A percentile compares a stretch with the other conserved stretches of the same genome.
These are phyloP conservation scores for Nibea albiflora DNA, from an alignment of 2,113 vertebrate species.

Conservation along the genomic window DNA sequence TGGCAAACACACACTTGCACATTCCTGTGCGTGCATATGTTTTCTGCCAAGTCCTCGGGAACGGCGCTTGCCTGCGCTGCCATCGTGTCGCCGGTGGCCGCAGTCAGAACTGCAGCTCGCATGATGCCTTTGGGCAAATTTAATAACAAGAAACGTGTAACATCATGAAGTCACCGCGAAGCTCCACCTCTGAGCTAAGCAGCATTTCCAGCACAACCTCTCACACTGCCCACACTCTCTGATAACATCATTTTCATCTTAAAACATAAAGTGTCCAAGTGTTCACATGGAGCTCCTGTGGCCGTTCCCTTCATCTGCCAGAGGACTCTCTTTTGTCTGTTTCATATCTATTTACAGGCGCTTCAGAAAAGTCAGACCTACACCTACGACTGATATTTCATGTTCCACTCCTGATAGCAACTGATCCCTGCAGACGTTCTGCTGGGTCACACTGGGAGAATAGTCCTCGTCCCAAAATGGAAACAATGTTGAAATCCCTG, in stretches of 20 bases:
- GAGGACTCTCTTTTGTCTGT: conserved; percentile 20
- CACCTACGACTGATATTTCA: neutral
- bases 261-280: neutral
- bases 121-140: neutral
- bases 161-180: neutral
- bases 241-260: conserved; percentile 12
- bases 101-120: neutral
- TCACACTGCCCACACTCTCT: neutral
- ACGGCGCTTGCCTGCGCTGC: neutral
- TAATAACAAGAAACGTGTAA: too few species aligned
- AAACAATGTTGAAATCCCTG: conserved; percentile 61
- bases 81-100: neutral
- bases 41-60: neutral
- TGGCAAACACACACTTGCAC: neutral
- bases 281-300: neutral
- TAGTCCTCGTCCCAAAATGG: conserved; percentile 30
- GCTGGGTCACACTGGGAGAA: conserved; percentile 40
- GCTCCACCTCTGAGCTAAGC: neutral
- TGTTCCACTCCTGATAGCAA: conserved; percentile 28
- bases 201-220: neutral
- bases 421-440: conserved; percentile 30
- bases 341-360: neutral
- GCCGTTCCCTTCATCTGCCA: conserved; percentile 19
- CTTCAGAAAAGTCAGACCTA: conserved; percentile 15
- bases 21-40: neutral